Percentiles rank a stretch among this genome's conserved stretches.
Evolutionary conservation across 2,888 invertebrate species (phyloP).

Genomic region (Eurytoma adleriae): DNA sequence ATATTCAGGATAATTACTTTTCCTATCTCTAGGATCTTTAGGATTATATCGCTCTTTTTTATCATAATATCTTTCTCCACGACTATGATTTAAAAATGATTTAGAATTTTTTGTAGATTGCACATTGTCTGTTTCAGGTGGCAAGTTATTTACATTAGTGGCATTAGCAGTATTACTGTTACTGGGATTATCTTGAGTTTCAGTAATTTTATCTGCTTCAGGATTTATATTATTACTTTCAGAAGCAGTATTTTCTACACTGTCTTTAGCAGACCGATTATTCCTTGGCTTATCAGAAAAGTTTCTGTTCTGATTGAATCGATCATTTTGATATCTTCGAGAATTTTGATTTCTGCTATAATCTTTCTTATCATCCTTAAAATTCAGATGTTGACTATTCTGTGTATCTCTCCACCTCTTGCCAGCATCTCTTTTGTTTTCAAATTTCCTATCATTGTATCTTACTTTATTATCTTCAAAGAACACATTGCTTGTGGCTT

Average conservation of each 20-base stretch:
- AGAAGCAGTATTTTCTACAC: constrained; percentile 30
- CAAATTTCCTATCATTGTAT: constrained; percentile 59
- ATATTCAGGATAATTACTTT: constrained; percentile 62
- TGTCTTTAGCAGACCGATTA: constrained; percentile 39
- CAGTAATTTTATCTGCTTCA: constrained; percentile 41
- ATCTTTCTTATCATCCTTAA: constrained; percentile 56
- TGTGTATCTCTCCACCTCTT: constrained; percentile 57
- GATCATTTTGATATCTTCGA: constrained; percentile 64
- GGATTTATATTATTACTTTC: constrained; percentile 35
- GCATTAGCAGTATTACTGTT: constrained; percentile 12
- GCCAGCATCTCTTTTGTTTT: constrained; percentile 57
- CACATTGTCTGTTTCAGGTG: constrained; percentile 41
- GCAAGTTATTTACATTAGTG: constrained; percentile 43
- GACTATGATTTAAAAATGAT: constrained; percentile 54
- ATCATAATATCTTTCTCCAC: constrained; percentile 57
- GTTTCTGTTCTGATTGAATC: constrained; percentile 59
- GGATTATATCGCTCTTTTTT: constrained; percentile 53
- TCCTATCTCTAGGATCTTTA: constrained; percentile 61
- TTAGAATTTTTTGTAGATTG: constrained; percentile 52
- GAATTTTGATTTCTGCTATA: constrained; percentile 59
- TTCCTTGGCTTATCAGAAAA: constrained; percentile 42
- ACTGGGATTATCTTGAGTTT: constrained; percentile 45
- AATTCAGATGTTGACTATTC: constrained; percentile 54
- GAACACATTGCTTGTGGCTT: constrained; percentile 42
- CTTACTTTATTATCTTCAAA: constrained; percentile 57